phyloP scores from a whole-genome alignment of 2,888 invertebrate species.

The Sepiola atlantica region DNA sequence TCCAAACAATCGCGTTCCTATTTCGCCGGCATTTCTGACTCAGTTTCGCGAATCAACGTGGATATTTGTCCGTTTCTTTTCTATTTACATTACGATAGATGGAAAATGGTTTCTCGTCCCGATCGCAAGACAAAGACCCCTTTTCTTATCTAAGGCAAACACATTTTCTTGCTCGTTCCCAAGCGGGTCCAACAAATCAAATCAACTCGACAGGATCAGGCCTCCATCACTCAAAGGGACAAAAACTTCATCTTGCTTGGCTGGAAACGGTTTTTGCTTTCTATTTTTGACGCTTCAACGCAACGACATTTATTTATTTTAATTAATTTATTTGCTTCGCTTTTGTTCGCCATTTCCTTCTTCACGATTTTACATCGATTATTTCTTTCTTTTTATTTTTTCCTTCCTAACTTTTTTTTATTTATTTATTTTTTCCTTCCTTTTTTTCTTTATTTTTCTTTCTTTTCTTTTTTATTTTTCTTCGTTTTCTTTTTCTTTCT shows the following conservation, averaged over 20 bases:
- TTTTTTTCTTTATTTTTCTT: neutral
- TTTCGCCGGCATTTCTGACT: neutral
- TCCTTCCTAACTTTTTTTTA: neutral
- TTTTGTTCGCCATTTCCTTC: neutral
- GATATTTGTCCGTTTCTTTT: neutral
- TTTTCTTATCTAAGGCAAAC: slow-evolving; percentile 2
- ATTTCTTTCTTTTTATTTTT: neutral
- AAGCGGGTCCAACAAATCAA: neutral
- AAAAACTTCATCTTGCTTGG: neutral
- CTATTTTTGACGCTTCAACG: too few relatives aligned
- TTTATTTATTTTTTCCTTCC: neutral
- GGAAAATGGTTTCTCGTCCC: neutral
- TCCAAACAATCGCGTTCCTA: neutral
- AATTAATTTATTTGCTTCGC: too few relatives aligned
- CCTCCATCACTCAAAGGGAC: neutral
- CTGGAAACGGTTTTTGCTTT: neutral
- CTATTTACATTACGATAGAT: slow-evolving; percentile 32
- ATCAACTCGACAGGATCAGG: neutral
- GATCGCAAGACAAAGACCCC: neutral
- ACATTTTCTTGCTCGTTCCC: neutral
- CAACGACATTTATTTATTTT: too few relatives aligned
- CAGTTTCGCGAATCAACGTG: neutral
- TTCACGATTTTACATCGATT: neutral
- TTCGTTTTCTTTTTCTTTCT: neutral
- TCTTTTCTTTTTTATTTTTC: neutral